Evolutionary conservation across 2,797 vertebrate species (phyloP), one percentile per base, ranked within the genome.

Genomic region (Amphiprion clarkii): DNA sequence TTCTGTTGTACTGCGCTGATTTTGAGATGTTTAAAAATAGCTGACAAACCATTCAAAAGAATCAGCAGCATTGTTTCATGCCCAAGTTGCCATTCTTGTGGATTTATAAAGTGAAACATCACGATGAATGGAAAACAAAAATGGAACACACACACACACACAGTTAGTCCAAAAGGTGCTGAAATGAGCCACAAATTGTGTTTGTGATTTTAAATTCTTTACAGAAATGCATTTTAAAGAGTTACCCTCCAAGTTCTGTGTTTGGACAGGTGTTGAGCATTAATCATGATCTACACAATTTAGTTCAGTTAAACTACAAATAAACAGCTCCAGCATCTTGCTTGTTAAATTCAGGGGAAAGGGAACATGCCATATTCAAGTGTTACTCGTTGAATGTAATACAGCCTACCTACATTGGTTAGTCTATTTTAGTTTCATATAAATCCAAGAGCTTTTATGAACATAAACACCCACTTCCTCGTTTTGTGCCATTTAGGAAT

Each of bases 61-160:
- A 52, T 65, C 60, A 48, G 67, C 60, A 1, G 17, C 27, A 76
- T 61, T 72, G 49, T 76, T 62, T 54, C 1, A 76, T 53, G 67
- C n/a, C 3, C 10, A 23, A 67, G 4, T 23, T 12, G 31, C 17
- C 57, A 73, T 31, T 68, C 11, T 54, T 56, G 21, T 33, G n/a
- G 11, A 40, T 65, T 40, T 25, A 54, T 31, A 36, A 67, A 76
- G 31, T 12, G 10, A 10, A 66, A 60, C 0, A 5, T 27, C 21
- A 66, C 21, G 57, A 40, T 16, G n/a, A 25, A 66, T 6, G 19
- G 16, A 69, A 56, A 73, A 7, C 4, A 17, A 48, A 53, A 57
- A 23, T 0, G 46, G 52, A 39, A 39, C 3, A 27, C 6, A 31
- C 27, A 27, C 27, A 27, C 27, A 31, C 3, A 7, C 11, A 3